Conservation (phyloP, 2,888 invertebrate genomes). For the Erebia palarica region DNA sequence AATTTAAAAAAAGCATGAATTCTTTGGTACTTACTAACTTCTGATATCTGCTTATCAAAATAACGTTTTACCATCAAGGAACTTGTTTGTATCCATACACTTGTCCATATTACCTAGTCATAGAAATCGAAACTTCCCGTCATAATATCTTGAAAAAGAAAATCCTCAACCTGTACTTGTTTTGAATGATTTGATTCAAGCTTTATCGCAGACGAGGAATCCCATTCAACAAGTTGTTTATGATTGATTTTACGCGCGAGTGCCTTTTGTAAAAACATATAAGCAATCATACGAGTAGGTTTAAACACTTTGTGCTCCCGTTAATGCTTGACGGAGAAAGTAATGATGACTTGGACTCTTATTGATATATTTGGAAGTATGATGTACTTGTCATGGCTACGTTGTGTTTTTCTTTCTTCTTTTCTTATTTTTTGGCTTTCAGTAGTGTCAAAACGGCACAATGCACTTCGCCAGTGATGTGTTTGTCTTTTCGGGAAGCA, state of each 20-base stretch:
- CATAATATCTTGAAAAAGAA: too few relatives aligned
- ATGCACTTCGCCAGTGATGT: too few relatives aligned
- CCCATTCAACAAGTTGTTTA: slow-evolving; percentile 25
- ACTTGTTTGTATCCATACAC: too few relatives aligned
- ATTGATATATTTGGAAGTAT: background rate
- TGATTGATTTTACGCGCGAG: slow-evolving; percentile 31
- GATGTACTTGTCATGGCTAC: background rate
- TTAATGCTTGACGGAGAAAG: slow-evolving; percentile 28
- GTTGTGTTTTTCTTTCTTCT: background rate
- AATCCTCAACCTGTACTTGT: too few relatives aligned
- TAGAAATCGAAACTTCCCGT: too few relatives aligned
- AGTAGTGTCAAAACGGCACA: too few relatives aligned
- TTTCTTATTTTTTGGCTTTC: background rate
- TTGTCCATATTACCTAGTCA: too few relatives aligned
- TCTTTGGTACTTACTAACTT: too few relatives aligned
- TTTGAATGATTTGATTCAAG: background rate
- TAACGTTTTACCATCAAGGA: too few relatives aligned
- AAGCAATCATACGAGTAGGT: slow-evolving; percentile 15
- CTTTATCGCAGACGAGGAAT: slow-evolving; percentile 7
- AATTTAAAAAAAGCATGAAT: too few relatives aligned
- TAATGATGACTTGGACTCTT: slow-evolving; percentile 1
- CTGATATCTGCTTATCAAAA: too few relatives aligned
- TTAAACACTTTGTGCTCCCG: slow-evolving; percentile 19
- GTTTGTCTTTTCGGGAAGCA: too few relatives aligned
- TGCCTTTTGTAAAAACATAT: slow-evolving; percentile 25